These are phyloP conservation scores for Illadopsis cleaveri DNA, from an alignment of 2,113 vertebrate genomes.

Conservation along the genomic window DNA sequence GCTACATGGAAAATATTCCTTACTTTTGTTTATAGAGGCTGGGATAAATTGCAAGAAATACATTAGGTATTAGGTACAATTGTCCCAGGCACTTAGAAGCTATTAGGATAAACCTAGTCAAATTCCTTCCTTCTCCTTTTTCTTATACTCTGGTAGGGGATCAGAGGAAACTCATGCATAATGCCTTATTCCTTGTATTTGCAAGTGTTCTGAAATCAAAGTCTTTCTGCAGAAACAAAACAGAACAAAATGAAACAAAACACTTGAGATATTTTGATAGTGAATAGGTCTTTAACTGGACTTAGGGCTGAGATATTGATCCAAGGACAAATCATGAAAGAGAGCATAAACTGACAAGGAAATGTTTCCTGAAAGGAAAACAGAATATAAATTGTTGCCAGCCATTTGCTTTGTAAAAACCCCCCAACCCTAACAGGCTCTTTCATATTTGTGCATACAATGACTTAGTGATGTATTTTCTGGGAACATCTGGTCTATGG, in stretches of 20 bases:
- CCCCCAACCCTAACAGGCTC: fast-evolving
- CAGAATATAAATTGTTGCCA: background rate
- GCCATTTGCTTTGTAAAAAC: background rate
- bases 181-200: background rate
- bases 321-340: background rate
- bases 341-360: background rate
- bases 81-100: background rate
- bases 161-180: background rate
- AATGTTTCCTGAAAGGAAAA: background rate
- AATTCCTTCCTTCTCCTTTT: background rate
- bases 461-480: background rate
- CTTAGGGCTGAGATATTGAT: background rate
- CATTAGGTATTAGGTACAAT: background rate
- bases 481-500: background rate
- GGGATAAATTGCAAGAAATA: background rate
- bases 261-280: background rate
- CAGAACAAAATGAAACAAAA: background rate
- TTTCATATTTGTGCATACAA: background rate
- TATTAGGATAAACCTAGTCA: background rate
- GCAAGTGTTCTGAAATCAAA: background rate
- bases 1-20: background rate
- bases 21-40: background rate
- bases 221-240: background rate
- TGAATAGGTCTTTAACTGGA: background rate
- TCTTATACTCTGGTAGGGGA: background rate